Conservation (phyloP, 1,140 invertebrate genomes). For the Leptinotarsa texana region DNA sequence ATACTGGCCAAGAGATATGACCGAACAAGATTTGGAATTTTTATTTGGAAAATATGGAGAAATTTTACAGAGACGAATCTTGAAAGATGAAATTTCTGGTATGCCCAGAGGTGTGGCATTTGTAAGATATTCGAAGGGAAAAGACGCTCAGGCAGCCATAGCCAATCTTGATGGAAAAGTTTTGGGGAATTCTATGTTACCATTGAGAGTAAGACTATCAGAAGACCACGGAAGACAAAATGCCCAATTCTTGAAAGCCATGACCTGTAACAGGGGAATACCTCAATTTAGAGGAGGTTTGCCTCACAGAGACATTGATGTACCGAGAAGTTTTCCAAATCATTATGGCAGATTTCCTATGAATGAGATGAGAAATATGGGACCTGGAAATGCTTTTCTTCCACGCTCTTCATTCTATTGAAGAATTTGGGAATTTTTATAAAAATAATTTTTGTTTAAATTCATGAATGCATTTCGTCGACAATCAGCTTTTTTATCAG, state of each 20-base stretch:
- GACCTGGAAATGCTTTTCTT: constrained; percentile 43
- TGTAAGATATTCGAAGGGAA: constrained; percentile 82
- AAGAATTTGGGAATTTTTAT: constrained; percentile 17
- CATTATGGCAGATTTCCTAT: constrained; percentile 37
- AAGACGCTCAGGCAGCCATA: constrained; percentile 88
- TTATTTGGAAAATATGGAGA: constrained; percentile 85
- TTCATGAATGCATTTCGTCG: constrained; percentile 20
- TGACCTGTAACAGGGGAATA: constrained; percentile 41
- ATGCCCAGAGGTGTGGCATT: constrained; percentile 87
- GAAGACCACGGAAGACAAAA: constrained; percentile 93
- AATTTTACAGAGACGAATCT: constrained; percentile 88
- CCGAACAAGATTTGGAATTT: constrained; percentile 78
- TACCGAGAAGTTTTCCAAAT: constrained; percentile 40
- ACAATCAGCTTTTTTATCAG: constrained; percentile 22
- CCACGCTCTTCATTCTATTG: constrained; percentile 44
- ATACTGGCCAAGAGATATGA: constrained; percentile 84
- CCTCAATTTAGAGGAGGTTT: constrained; percentile 38
- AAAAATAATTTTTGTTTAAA: constrained; percentile 26
- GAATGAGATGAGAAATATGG: constrained; percentile 43
- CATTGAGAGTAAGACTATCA: constrained; percentile 80
- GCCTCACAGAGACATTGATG: constrained; percentile 43
- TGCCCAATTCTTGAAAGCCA: constrained; percentile 58
- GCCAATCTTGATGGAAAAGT: constrained; percentile 81
- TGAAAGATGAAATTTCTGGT: constrained; percentile 85
- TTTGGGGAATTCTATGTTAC: constrained; percentile 80